A percentile compares a stretch with the other conserved stretches of the same genome.
Conservation (phyloP, 2,113 vertebrate genomes). For the Cathartes aura region DNA sequence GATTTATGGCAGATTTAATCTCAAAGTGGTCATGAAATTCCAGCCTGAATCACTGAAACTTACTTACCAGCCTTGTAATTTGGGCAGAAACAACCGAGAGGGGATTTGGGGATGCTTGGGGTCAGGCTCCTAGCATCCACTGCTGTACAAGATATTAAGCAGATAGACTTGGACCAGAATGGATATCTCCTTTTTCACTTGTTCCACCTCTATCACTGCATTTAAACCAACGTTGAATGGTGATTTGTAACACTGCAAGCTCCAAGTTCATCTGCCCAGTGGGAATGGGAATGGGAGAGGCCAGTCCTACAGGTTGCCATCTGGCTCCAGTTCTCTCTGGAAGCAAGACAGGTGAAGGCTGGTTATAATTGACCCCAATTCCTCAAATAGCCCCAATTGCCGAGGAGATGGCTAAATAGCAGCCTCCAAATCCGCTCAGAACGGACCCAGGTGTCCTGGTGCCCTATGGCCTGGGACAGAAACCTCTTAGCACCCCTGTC, state of each 20-base stretch:
- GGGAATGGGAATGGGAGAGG: background rate
- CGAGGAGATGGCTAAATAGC: conserved; percentile 68
- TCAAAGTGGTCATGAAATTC: background rate
- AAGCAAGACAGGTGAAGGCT: conserved; percentile 18
- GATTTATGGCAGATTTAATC: background rate
- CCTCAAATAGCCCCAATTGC: conserved; percentile 88
- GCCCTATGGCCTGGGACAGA: conserved; percentile 5
- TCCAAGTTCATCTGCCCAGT: background rate
- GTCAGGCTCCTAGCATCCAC: background rate
- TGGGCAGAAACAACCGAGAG: background rate
- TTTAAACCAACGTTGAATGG: rapidly evolving
- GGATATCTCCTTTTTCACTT: background rate
- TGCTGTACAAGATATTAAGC: background rate
- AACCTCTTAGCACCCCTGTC: conserved; percentile 10
- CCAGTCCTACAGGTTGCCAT: conserved; percentile 59
- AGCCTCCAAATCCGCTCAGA: background rate
- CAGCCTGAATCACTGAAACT: background rate
- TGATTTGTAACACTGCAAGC: background rate
- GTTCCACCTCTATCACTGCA: background rate
- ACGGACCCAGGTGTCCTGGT: background rate
- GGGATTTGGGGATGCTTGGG: background rate
- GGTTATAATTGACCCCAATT: conserved; percentile 87
- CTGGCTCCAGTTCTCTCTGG: conserved; percentile 65
- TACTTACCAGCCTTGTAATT: background rate
- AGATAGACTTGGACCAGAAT: background rate